These are phyloP conservation scores for Cladorhizidae sp. DNA, from an alignment of 37 sponge, comb jelly and placozoan genomes.

Conservation along the genomic window DNA sequence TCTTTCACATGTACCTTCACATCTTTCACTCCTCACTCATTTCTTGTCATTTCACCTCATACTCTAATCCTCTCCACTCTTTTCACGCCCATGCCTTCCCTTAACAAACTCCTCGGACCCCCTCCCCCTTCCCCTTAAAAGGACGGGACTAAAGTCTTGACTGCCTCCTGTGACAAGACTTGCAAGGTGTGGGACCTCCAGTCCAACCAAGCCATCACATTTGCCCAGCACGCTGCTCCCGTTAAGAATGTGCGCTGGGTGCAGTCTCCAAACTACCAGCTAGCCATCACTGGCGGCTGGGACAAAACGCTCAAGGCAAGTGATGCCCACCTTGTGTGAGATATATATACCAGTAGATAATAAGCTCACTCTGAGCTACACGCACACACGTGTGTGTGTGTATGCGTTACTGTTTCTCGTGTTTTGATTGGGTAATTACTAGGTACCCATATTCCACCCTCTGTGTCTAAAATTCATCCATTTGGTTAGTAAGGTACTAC, in stretches of 20 bases:
- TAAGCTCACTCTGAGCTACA: too few species aligned
- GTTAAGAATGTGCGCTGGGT: slow-evolving; percentile 91
- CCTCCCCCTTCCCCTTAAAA: not conserved
- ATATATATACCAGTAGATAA: not conserved
- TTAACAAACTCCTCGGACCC: not conserved
- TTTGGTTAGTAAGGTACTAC: too few species aligned
- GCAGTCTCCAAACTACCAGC: slow-evolving; percentile 80
- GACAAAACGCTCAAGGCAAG: slow-evolving; percentile 93
- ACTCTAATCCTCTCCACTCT: too few species aligned
- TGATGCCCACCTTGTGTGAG: not conserved
- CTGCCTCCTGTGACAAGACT: slow-evolving; percentile 94
- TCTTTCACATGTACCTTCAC: too few species aligned
- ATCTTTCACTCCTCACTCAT: too few species aligned
- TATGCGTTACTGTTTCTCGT: too few species aligned
- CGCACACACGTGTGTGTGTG: too few species aligned
- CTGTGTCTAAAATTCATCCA: too few species aligned
- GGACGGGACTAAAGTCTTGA: slow-evolving; percentile 79
- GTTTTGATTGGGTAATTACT: too few species aligned
- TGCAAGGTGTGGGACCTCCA: slow-evolving; percentile 96
- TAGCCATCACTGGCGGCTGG: slow-evolving; percentile 93
- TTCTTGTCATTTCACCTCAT: too few species aligned
- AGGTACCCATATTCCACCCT: too few species aligned
- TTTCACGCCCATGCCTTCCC: too few species aligned
- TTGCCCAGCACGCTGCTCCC: slow-evolving; percentile 93
- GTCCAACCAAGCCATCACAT: slow-evolving; percentile 83